A percentile compares a stretch with the other conserved stretches of the same genome.
Evolutionary conservation across 1,140 invertebrate species (phyloP).

Genomic region (Cherax destructor): DNA sequence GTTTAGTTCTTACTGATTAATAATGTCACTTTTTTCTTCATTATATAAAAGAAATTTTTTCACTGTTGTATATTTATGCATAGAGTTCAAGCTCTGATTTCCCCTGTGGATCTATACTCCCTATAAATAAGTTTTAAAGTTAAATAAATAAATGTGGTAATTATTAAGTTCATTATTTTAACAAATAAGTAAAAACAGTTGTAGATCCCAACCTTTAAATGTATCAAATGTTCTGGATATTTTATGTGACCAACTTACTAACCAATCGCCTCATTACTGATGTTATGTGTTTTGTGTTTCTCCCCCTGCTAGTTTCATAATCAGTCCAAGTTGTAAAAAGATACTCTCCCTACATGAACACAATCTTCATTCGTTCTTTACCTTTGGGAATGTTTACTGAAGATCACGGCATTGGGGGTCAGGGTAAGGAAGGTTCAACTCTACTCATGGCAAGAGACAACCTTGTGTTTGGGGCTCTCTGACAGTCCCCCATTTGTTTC

Average conservation of each 20-base stretch:
- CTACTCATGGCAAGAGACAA: slow-evolving; percentile 39
- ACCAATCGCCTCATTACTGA: slow-evolving; percentile 71
- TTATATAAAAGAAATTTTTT: not conserved
- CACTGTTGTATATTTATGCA: not conserved
- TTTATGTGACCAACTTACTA: slow-evolving; percentile 69
- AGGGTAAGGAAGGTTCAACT: slow-evolving; percentile 82
- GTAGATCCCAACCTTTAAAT: slow-evolving; percentile 55
- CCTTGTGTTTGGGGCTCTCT: slow-evolving; percentile 39
- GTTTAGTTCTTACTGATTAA: not conserved
- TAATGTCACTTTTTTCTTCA: too few species aligned
- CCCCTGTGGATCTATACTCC: slow-evolving; percentile 47
- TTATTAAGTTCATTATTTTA: not conserved
- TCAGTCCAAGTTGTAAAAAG: slow-evolving; percentile 71
- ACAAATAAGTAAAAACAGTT: not conserved
- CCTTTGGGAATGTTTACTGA: slow-evolving; percentile 97
- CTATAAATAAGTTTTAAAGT: slow-evolving; percentile 21
- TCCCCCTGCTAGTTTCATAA: slow-evolving; percentile 72
- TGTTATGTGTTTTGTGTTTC: slow-evolving; percentile 70
- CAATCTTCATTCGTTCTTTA: slow-evolving; percentile 98
- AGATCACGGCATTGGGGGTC: slow-evolving; percentile 97
- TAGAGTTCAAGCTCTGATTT: slow-evolving; percentile 50
- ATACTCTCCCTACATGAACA: slow-evolving; percentile 94
- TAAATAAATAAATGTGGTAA: slow-evolving; percentile 13
- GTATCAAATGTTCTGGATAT: slow-evolving; percentile 66
- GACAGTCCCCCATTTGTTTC: slow-evolving; percentile 53